Evolutionary conservation across 37 sponge, comb jelly and placozoan genomes (phyloP), one percentile per base, ranked within the genome.

Genomic region (Halichondria panicea): DNA sequence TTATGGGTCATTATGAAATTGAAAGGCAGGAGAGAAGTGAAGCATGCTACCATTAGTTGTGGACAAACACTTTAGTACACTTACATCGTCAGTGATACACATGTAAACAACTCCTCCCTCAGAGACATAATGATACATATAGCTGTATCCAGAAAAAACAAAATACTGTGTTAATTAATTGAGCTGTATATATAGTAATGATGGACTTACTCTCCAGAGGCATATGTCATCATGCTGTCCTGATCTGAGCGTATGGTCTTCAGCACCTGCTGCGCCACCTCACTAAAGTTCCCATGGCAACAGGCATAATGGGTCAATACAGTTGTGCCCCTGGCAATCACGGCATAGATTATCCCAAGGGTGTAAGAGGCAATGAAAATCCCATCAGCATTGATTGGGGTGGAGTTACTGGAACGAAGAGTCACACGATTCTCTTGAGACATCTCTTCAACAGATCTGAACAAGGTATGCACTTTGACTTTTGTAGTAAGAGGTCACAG

Each of bases 31-130:
- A n/a, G n/a, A n/a, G n/a, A n/a, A n/a, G n/a, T n/a, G n/a, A n/a
- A n/a, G 57, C n/a, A 56, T 4, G 27, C 27, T 13, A 56, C 5
- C 5, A 9, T 13, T 28, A 3, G 11, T 28, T 4, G 13, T n/a
- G 34, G 37, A 68, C 43, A 74, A 32, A 40, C 8, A 53, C 62
- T 4, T n/a, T 1, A 8, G 13, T 61, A 22, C 18, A 82, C 87
- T 89, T 59, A 93, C 94, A 72, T 89, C 91, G 55, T 86, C 90
- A 48, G 94, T 83, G 46, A 93, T 93, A 73, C 94, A 93, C 31
- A 93, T 21, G 66, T 84, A 87, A 18, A 93, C 57, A 13, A 93
- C 30, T 2, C 62, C 87, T 31, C 79, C 94, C 41, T 86, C 77
- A 66, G 72, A 72, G 5, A 91, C 35, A 61, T 91, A 91, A 67